Base-by-base conservation (phyloP, 1,140 invertebrate genomes). In the Drosophila quadrilineata region DNA sequence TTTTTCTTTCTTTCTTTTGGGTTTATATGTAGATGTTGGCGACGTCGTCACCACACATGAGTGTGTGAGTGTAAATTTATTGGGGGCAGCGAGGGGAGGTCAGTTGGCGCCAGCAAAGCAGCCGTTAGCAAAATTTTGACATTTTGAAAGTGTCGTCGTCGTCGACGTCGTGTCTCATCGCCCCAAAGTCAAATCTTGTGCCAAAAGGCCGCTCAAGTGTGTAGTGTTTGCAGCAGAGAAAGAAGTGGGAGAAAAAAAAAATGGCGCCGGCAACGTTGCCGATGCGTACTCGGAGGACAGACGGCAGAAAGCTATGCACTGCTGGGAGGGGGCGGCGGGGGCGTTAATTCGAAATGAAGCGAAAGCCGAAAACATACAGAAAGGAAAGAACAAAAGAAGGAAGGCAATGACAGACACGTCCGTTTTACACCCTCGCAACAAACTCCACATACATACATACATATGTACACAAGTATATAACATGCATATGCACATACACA, bases 371-470 rank as follows among this genome's bases (percentile, higher is more conserved):
- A 53, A 35, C n/a, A 21, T 19, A 46, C 19, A 48, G 59, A n/a
- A n/a, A n/a, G n/a, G n/a, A n/a, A n/a, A n/a, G n/a, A 58, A 80
- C 66, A 71, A 79, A 75, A 66, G 71, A 66, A 77, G 63, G 63
- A 66, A 66, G 63, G 29, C 62, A 80, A 71, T 82, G 76, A 82
- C 75, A 68, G 75, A 68, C 75, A 80, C 76, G 75, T 80, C 75
- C 75, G 75, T 70, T 71, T n/a, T 71, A 71, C 75, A 79, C 75
- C 75, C 71, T 68, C 57, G 22, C 49, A 36, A 24, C 17, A 41
- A n/a, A 36, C 75, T 77, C 70, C 46, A 33, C 31, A 8, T 28
- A 12, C 10, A 6, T 29, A 6, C 36, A 67, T 45, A 45, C 48
- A 46, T 33, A 71, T 19, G 38, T 17, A 54, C 5, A 6, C 4